Evolutionary conservation across 2,113 vertebrate genomes (phyloP).

Genomic region (Dromaius novaehollandiae): DNA sequence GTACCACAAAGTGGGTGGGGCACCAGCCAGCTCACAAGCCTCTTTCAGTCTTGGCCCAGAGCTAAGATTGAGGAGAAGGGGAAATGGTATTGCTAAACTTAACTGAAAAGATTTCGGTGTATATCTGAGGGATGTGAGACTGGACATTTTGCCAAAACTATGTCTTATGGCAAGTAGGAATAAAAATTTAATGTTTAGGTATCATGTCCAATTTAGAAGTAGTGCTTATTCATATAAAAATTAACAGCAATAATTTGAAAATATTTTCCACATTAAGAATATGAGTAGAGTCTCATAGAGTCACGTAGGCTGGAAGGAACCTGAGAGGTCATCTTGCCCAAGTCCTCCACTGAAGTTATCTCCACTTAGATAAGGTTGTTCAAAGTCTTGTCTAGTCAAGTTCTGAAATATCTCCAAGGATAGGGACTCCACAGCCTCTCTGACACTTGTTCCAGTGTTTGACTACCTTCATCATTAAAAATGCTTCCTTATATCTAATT

Average conservation of each 20-base stretch:
- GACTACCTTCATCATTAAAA: neutral
- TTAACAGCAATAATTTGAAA: neutral
- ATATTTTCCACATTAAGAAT: neutral
- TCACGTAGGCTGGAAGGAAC: neutral
- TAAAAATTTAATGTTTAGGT: neutral
- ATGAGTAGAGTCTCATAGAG: neutral
- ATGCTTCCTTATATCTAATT: neutral
- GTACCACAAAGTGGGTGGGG: neutral
- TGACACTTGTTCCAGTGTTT: neutral
- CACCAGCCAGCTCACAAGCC: neutral
- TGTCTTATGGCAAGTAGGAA: neutral
- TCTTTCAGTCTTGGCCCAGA: neutral
- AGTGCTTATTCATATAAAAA: neutral
- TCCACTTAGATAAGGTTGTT: neutral
- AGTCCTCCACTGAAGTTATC: neutral
- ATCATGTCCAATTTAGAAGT: neutral
- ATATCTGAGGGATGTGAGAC: neutral
- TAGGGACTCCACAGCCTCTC: neutral
- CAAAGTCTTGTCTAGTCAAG: neutral
- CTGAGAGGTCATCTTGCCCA: neutral
- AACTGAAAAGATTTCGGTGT: neutral
- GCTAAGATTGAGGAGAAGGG: neutral
- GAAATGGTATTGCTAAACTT: neutral
- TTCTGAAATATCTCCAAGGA: neutral
- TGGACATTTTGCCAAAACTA: neutral